These are phyloP conservation scores for Lucilia cuprina DNA, from an alignment of 1,140 invertebrate genomes.

Conservation along the genomic window DNA sequence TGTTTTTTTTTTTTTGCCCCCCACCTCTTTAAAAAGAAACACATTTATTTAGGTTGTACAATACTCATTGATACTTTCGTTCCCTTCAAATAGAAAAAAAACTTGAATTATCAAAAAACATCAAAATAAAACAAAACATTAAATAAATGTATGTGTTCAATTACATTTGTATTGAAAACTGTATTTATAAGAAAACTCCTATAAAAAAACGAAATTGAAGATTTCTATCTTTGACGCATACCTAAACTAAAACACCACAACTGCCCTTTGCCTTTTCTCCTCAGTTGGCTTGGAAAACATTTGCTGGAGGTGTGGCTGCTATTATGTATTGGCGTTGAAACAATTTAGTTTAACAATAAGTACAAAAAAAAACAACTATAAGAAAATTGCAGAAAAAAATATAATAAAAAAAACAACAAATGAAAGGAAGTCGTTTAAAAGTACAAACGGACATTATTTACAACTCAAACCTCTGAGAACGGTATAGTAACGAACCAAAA, in stretches of 20 bases:
- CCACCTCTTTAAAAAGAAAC: not conserved
- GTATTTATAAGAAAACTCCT: not conserved
- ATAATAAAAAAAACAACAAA: constrained; percentile 44
- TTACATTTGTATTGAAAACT: not conserved
- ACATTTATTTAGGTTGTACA: not conserved
- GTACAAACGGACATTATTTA: constrained; percentile 63
- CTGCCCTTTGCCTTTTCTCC: not conserved
- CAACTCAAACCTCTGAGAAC: constrained; percentile 56
- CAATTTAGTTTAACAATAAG: constrained; percentile 54
- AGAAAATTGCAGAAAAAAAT: constrained; percentile 21
- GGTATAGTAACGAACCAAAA: constrained; percentile 37
- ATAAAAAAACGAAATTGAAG: constrained; percentile 54
- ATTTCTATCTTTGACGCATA: constrained; percentile 60
- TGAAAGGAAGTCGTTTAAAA: constrained; percentile 63
- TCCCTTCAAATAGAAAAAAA: not conserved
- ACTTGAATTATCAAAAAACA: no score
- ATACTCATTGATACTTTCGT: not conserved
- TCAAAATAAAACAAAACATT: not conserved
- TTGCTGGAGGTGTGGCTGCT: constrained; percentile 39
- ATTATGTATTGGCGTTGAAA: constrained; percentile 63
- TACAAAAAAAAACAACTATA: constrained; percentile 39
- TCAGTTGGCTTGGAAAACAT: not conserved
- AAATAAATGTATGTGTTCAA: not conserved
- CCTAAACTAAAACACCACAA: not conserved
- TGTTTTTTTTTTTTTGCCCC: not conserved